Percentiles rank a stretch among this genome's conserved stretches.
These are phyloP conservation scores for Cirrhinus mrigala DNA, from an alignment of 2,797 vertebrate species.

Conservation along the genomic window DNA sequence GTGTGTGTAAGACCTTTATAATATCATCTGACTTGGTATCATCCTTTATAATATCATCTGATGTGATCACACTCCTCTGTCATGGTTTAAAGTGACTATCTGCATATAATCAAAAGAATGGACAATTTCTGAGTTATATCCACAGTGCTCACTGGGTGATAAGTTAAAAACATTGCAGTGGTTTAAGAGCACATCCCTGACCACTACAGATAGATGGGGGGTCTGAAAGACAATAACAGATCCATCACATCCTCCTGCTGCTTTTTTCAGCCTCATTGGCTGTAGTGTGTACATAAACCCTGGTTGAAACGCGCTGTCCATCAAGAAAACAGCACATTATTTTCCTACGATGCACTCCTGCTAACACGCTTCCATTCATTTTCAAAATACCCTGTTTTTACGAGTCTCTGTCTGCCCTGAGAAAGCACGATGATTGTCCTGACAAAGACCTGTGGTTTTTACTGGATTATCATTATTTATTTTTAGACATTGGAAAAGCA, in stretches of 20 bases:
- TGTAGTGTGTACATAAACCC: conserved; percentile 59
- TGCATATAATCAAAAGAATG: conserved; percentile 9
- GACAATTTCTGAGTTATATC: neutral
- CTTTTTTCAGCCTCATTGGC: conserved; percentile 58
- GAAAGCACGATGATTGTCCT: conserved; percentile 45
- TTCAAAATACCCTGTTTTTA: conserved; percentile 46
- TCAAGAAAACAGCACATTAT: conserved; percentile 53
- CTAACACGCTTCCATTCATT: conserved; percentile 56
- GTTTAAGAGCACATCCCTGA: conserved; percentile 49
- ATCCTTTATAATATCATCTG: conserved; percentile 4
- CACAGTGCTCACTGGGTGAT: conserved; percentile 18
- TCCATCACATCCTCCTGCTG: conserved; percentile 52
- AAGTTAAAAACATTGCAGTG: conserved; percentile 29
- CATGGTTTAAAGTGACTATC: neutral
- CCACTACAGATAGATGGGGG: conserved; percentile 48
- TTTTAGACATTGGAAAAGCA: conserved; percentile 30
- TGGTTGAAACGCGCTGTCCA: conserved; percentile 55
- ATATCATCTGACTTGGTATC: conserved; percentile 4
- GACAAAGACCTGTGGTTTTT: conserved; percentile 30
- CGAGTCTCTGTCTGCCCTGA: conserved; percentile 33
- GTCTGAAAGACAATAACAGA: conserved; percentile 53
- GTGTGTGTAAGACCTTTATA: neutral
- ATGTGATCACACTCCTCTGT: neutral
- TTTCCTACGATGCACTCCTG: conserved; percentile 45
- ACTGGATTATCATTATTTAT: conserved; percentile 57